Evolutionary conservation across 2,797 vertebrate species (phyloP).

Genomic region (Selene dorsalis): DNA sequence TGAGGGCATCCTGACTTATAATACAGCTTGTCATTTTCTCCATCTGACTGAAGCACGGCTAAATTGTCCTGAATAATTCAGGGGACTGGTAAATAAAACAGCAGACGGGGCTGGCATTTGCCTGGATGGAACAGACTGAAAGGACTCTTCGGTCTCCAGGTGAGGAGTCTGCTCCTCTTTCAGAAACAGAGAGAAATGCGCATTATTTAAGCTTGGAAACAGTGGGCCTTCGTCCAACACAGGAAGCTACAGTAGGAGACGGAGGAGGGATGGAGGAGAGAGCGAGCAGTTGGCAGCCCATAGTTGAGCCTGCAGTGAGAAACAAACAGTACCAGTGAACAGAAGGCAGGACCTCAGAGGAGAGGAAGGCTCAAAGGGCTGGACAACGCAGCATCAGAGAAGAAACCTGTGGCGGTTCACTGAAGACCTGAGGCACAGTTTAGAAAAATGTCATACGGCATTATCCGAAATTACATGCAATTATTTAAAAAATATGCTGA

Average conservation of each 20-base stretch:
- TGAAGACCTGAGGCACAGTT: constrained; percentile 20
- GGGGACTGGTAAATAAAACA: constrained; percentile 82
- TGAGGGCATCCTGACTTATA: constrained; percentile 77
- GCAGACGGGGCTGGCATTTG: constrained; percentile 62
- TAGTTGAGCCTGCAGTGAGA: constrained; percentile 69
- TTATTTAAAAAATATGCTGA: constrained; percentile 1
- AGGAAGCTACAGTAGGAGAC: constrained; percentile 69
- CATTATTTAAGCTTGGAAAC: constrained; percentile 79
- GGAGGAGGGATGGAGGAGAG: constrained; percentile 61
- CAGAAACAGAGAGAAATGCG: constrained; percentile 72
- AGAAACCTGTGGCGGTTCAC: constrained; percentile 49
- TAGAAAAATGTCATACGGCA: constrained; percentile 19
- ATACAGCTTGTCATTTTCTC: constrained; percentile 80
- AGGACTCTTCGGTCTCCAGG: constrained; percentile 77
- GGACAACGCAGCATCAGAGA: constrained; percentile 60
- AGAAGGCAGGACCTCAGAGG: constrained; percentile 79
- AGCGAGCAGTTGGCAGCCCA: constrained; percentile 73
- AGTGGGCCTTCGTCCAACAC: constrained; percentile 71
- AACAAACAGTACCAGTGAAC: constrained; percentile 80
- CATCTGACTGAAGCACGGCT: constrained; percentile 79
- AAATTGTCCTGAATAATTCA: constrained; percentile 86
- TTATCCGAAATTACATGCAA: neutral
- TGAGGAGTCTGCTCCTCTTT: constrained; percentile 72
- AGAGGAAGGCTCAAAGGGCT: constrained; percentile 59
- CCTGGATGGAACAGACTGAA: constrained; percentile 66